Base-by-base conservation (phyloP, 35 echinoderm and acorn worm genomes). In the Hemicentrotus pulcherrimus region DNA sequence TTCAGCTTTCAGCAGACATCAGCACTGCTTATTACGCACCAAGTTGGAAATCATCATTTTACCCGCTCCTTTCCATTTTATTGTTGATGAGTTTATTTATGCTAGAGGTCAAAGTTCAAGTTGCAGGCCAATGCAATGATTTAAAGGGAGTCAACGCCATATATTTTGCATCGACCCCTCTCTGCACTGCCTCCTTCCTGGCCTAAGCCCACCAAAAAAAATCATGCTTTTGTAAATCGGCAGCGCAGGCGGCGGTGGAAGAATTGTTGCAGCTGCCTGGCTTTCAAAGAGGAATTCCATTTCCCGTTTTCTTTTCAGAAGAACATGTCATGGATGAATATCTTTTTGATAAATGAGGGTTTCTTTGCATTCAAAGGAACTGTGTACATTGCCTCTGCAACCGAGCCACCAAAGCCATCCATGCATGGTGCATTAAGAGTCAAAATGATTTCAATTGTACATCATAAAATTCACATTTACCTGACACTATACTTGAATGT, bases 61-160 rank as follows among this genome's bases (percentile, higher is more conserved):
- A 2, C 65, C 22, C 24, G 0, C 65, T 78, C 31, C 88, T 90
- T 45, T 13, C 88, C 24, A 90, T 47, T 90, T 90, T 90, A 90
- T 90, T 90, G 88, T 90, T 90, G 88, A 90, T 90, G 88, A 46
- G 88, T 90, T 90, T 90, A 90, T 90, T 90, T 90, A 90, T 47
- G 46, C 88, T 33, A 33, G 46, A 47, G 88, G 88, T 90, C 32
- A 47, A 90, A 90, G 88, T 33, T 90, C 88, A 90, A 35, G 88
- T 45, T 30, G 15, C 88, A 18, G 88, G 32, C 32, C n/a, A 30
- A 32, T 16, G 88, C 88, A 33, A 90, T 30, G 19, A 35, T 45
- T 90, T 90, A 32, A 33, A 90, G 31, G 7, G 11, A 90, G 88
- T 90, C 46, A 47, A 90, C 12, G 88, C 15, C 88, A 10, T 45